Evolutionary conservation across 1,140 invertebrate species (phyloP), one percentile per base, ranked within the genome.

Genomic region (Linepithema humile): DNA sequence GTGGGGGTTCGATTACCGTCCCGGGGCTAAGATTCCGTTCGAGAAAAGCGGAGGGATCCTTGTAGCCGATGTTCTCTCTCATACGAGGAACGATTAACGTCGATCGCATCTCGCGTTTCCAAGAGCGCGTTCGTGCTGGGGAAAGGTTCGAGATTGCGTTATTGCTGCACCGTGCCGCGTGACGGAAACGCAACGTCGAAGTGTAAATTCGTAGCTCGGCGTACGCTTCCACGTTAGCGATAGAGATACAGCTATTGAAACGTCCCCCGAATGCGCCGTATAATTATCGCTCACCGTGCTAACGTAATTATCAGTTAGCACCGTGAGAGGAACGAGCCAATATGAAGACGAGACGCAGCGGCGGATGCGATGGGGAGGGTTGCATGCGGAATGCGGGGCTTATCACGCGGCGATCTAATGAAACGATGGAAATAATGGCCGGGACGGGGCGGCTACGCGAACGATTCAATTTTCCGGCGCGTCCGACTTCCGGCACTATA

Each of bases 401-500:
- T 32, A 20, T 78, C 62, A 26, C 48, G 62, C 75, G 48, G 23
- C 12, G 38, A 80, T 80, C 48, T 80, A 83, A 73, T 83, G 60
- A 53, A 67, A 72, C 57, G 23, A 29, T 69, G 55, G 45, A 83
- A 83, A 82, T 73, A 82, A 65, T 62, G 40, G 59, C 1, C 75
- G 45, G 12, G 57, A 50, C 55, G 17, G 45, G 45, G 40, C 17
- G 20, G 43, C 26, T 17, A 26, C 43, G 57, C 45, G 55, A 74
- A 83, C 69, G 78, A 85, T 85, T 85, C 78, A 85, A 85, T 85
- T 85, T 85, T 85, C 84, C 69, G 32, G 57, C 83, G 29, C 73
- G 55, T 40, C 35, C 65, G 29, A 70, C 65, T 86, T 86, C 73
- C 85, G 82, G 82, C 40, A 83, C 40, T 32, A 57, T 83, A 70